A percentile compares a stretch with the other conserved stretches of the same genome.
These are phyloP conservation scores for Molossus molossus DNA, from an alignment of 2,797 vertebrate species.

Conservation along the genomic window DNA sequence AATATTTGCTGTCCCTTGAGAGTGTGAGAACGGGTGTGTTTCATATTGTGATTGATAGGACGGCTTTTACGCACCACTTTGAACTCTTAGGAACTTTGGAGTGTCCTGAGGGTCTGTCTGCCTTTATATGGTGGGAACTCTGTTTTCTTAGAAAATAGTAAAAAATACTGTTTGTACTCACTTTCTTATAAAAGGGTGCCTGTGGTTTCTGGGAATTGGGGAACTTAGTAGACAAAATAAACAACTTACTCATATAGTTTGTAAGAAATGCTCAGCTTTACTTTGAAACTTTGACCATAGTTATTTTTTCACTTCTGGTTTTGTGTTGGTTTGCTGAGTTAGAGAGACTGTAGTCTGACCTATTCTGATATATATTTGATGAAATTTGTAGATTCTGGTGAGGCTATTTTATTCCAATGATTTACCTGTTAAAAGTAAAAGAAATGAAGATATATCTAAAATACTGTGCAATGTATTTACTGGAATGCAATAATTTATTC, in stretches of 20 bases:
- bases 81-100: slow-evolving; percentile 85
- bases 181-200: slow-evolving; percentile 72
- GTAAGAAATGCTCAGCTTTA: slow-evolving; percentile 34
- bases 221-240: slow-evolving; percentile 49
- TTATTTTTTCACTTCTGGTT: slow-evolving; percentile 37
- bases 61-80: slow-evolving; percentile 83
- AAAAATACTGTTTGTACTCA: slow-evolving; percentile 53
- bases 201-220: slow-evolving; percentile 72
- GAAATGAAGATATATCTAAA: not conserved
- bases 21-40: slow-evolving; percentile 76
- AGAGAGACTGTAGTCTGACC: not conserved
- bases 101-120: slow-evolving; percentile 75
- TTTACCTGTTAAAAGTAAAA: slow-evolving; percentile 40
- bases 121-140: slow-evolving; percentile 71
- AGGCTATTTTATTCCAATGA: slow-evolving; percentile 15
- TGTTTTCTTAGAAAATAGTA: slow-evolving; percentile 85
- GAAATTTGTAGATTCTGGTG: slow-evolving; percentile 21
- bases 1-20: slow-evolving; percentile 83
- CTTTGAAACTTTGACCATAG: slow-evolving; percentile 35
- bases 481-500: not conserved
- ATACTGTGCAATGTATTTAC: not conserved
- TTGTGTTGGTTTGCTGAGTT: slow-evolving; percentile 13
- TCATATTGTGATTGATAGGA: slow-evolving; percentile 80
- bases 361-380: slow-evolving; percentile 41
- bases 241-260: slow-evolving; percentile 50